phyloP scores from a whole-genome alignment of 2,888 invertebrate genomes.

The Netelia inedita region DNA sequence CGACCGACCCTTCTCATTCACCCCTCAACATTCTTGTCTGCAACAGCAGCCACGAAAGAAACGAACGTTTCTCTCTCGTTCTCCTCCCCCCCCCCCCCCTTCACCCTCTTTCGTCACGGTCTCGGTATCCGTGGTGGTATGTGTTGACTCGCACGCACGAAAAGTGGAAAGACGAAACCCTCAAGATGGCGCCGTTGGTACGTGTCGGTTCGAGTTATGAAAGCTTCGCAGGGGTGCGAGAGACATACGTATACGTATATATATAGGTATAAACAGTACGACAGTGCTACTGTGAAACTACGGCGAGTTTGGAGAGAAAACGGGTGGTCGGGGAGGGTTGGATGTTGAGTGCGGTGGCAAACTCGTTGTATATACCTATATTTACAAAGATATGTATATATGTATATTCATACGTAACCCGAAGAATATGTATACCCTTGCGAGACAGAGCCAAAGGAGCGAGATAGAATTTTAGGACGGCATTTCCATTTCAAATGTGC shows the following conservation, averaged over 20 bases:
- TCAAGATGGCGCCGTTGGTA: constrained; percentile 77
- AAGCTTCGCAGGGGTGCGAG: constrained; percentile 73
- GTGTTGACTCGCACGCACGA: constrained; percentile 49
- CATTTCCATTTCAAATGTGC: constrained; percentile 80
- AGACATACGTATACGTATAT: constrained; percentile 18
- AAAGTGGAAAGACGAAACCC: constrained; percentile 70
- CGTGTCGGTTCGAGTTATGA: constrained; percentile 78
- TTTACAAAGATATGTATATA: neutral
- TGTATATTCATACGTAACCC: neutral
- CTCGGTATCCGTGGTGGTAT: constrained; percentile 12
- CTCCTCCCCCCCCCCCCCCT: neutral
- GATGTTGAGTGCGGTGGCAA: constrained; percentile 45
- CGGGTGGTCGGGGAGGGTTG: constrained; percentile 15
- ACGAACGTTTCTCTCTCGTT: constrained; percentile 3
- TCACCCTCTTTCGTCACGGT: neutral
- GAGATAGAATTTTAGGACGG: constrained; percentile 71
- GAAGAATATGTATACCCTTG: constrained; percentile 27
- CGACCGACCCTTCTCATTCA: neutral
- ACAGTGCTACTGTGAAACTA: constrained; percentile 43
- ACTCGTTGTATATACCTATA: constrained; percentile 26
- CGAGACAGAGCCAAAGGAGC: constrained; percentile 12
- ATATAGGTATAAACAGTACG: constrained; percentile 31
- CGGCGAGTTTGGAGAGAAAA: constrained; percentile 46
- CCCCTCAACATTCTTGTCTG: constrained; percentile 39
- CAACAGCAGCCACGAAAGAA: constrained; percentile 33